These are phyloP conservation scores for Drosophila kambysellisi DNA, from an alignment of 2,888 invertebrate species.

Conservation along the genomic window DNA sequence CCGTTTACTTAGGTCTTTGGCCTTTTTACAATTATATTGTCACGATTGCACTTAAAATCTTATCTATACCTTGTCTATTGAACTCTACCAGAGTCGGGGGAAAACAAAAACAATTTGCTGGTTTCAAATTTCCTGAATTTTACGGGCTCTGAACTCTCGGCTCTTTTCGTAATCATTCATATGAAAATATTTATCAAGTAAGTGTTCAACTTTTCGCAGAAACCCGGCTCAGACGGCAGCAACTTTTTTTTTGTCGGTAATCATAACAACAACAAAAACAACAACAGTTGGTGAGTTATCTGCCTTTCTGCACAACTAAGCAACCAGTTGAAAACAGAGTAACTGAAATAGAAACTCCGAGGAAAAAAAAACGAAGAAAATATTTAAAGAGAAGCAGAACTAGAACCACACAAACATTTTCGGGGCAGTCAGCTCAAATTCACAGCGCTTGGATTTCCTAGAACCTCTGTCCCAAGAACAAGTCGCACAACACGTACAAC, in stretches of 20 bases:
- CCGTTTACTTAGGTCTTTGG: background rate
- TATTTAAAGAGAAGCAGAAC: conserved; percentile 5
- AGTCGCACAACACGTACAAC: conserved; percentile 31
- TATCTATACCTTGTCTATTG: background rate
- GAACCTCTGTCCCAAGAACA: conserved; percentile 58
- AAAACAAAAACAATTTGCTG: background rate
- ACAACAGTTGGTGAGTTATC: conserved; percentile 53
- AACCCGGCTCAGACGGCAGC: conserved; percentile 25
- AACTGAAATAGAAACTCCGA: conserved; percentile 33
- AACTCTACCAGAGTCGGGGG: background rate
- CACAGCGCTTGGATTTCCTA: conserved; percentile 61
- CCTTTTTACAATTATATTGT: background rate
- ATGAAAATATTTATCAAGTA: conserved; percentile 57
- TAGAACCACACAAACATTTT: conserved; percentile 54
- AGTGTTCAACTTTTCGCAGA: conserved; percentile 60
- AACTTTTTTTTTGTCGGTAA: conserved; percentile 28
- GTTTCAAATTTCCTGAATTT: conserved; percentile 9
- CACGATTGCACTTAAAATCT: background rate
- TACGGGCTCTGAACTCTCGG: conserved; percentile 1
- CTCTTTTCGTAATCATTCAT: conserved; percentile 40
- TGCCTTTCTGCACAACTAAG: conserved; percentile 73
- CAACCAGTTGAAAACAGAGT: conserved; percentile 47
- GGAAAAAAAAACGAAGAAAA: conserved; percentile 5
- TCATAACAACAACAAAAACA: conserved; percentile 25
- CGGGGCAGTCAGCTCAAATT: conserved; percentile 59